Conservation (phyloP, 2,888 invertebrate species). For the Chymomyza fuscimana region DNA sequence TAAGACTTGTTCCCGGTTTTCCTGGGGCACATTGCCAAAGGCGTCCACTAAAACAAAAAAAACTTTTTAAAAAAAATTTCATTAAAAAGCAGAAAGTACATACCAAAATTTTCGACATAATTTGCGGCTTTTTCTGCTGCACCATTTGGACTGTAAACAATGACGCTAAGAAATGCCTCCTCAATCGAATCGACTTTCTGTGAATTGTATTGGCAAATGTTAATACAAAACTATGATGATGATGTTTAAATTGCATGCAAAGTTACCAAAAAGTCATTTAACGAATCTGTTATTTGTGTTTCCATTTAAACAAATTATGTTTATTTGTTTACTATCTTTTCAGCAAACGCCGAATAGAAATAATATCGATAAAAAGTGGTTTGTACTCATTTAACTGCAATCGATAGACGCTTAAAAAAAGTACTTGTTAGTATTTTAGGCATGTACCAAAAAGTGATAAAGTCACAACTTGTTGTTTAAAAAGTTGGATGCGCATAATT, state of each 20-base stretch:
- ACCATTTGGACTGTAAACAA: conserved; percentile 87
- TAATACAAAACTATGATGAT: not conserved
- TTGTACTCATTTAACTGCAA: not conserved
- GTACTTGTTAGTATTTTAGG: not conserved
- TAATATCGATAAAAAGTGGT: not conserved
- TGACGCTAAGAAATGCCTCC: conserved; percentile 93
- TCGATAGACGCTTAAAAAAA: not conserved
- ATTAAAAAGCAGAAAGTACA: too few species aligned
- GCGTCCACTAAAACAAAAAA: conserved; percentile 80
- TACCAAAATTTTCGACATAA: conserved; percentile 85
- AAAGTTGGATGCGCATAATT: too few species aligned
- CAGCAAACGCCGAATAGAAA: not conserved
- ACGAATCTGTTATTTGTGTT: conserved; percentile 69
- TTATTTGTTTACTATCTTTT: conserved; percentile 29
- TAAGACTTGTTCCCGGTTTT: conserved; percentile 87
- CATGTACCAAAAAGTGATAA: not conserved
- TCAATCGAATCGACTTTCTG: conserved; percentile 91
- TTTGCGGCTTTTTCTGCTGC: conserved; percentile 85
- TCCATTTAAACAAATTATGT: conserved; percentile 60
- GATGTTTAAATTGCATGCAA: not conserved
- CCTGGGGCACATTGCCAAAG: conserved; percentile 85
- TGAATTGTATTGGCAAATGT: not conserved
- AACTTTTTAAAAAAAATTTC: not conserved
- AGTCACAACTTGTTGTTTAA: not conserved
- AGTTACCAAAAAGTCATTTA: conserved; percentile 73